Conservation (phyloP, 2,113 vertebrate genomes). For the Pelecanus crispus region DNA sequence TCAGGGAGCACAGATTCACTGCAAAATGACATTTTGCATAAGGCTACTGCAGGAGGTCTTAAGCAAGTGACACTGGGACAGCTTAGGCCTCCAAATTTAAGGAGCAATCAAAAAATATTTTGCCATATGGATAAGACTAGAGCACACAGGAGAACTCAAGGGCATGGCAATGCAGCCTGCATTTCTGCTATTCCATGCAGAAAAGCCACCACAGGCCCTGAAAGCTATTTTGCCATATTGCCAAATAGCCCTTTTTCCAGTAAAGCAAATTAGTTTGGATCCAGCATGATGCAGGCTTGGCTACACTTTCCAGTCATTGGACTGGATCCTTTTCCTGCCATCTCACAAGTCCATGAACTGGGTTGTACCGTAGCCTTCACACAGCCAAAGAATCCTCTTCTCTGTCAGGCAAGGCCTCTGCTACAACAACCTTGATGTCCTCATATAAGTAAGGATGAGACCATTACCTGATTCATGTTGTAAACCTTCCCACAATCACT, state of each 20-base stretch:
- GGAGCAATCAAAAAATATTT: not conserved
- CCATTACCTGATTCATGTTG: not conserved
- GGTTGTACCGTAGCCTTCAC: not conserved
- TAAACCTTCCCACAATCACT: not conserved
- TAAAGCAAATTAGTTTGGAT: not conserved
- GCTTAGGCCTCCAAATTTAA: not conserved
- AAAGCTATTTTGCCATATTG: not conserved
- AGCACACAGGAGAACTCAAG: not conserved
- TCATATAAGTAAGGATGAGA: not conserved
- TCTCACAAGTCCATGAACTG: not conserved
- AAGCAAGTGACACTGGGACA: not conserved
- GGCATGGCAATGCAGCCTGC: not conserved
- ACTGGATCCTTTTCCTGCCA: not conserved
- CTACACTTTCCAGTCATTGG: not conserved
- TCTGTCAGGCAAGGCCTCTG: not conserved
- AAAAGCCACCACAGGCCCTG: not conserved
- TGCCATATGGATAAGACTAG: not conserved
- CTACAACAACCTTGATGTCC: not conserved
- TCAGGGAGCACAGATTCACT: not conserved
- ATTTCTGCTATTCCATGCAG: not conserved
- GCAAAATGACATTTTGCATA: not conserved
- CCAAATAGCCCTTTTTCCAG: not conserved
- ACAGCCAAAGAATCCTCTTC: not conserved
- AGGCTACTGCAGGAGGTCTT: not conserved
- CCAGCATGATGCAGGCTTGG: not conserved